Percentiles rank a stretch among this genome's conserved stretches.
Evolutionary conservation across 1,140 invertebrate genomes (phyloP).

Genomic region (Argopecten irradians): DNA sequence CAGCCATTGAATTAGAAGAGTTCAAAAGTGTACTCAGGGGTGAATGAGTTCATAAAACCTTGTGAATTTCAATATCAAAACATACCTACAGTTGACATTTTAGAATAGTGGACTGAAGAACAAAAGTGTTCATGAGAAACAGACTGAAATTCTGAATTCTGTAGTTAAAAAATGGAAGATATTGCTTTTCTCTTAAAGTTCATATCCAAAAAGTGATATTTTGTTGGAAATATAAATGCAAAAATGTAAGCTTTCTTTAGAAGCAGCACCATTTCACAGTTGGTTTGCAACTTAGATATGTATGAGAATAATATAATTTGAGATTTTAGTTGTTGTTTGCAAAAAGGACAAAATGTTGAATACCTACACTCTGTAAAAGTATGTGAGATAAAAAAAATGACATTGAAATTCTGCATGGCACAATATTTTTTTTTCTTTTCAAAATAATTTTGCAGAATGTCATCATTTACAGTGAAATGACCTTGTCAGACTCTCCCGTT

Average conservation of each 20-base stretch:
- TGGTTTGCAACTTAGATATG: conserved; percentile 22
- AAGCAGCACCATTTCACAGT: conserved; percentile 20
- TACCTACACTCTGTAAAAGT: background rate
- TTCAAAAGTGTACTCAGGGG: no score
- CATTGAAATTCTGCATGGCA: conserved; percentile 11
- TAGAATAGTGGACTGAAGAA: background rate
- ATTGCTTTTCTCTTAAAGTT: background rate
- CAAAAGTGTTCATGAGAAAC: background rate
- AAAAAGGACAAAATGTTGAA: background rate
- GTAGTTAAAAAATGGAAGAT: background rate
- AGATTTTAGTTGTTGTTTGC: conserved; percentile 23
- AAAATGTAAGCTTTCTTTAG: conserved; percentile 7
- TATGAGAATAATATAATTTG: background rate
- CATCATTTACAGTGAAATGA: background rate
- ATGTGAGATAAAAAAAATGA: conserved; percentile 1
- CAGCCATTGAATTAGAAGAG: no score
- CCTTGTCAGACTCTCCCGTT: background rate
- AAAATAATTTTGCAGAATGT: background rate
- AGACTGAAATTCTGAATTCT: background rate
- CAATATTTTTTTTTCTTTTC: background rate
- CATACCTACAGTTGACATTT: background rate
- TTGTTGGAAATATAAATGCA: conserved; percentile 18
- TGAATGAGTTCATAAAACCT: no score
- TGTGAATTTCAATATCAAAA: background rate
- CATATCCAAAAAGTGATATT: background rate